phyloP scores from a whole-genome alignment of 2,888 invertebrate species.

The Watsonalla cultraria region DNA sequence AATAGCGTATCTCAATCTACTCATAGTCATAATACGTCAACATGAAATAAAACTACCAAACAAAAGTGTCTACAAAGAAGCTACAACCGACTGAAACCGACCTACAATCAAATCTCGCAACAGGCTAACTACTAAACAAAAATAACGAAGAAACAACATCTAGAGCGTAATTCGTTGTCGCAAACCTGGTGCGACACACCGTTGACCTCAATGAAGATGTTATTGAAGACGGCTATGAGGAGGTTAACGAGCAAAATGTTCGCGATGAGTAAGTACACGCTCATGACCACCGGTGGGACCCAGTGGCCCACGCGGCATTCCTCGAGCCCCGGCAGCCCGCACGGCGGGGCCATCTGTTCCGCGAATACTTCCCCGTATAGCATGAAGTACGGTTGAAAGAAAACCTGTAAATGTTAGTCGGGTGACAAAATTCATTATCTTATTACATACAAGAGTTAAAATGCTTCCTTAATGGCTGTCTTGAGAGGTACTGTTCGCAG shows the following conservation, averaged over 20 bases:
- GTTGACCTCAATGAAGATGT: slow-evolving; percentile 96
- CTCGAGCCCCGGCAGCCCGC: slow-evolving; percentile 85
- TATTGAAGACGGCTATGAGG: slow-evolving; percentile 99
- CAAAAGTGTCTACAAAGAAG: slow-evolving; percentile 6
- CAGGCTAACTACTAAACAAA: slow-evolving; percentile 39
- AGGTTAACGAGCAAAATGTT: slow-evolving; percentile 98
- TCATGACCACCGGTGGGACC: slow-evolving; percentile 98
- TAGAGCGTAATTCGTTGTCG: slow-evolving; percentile 33
- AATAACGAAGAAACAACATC: slow-evolving; percentile 33
- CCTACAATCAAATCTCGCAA: slow-evolving; percentile 68
- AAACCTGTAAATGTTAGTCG: slow-evolving; percentile 83
- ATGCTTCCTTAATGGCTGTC: too few relatives aligned
- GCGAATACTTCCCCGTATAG: slow-evolving; percentile 99
- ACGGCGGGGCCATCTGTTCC: slow-evolving; percentile 95
- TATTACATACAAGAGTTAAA: not conserved
- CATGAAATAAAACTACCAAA: slow-evolving; percentile 23
- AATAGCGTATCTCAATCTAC: too few relatives aligned
- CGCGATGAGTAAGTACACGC: slow-evolving; percentile 96
- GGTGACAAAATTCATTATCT: not conserved
- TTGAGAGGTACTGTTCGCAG: too few relatives aligned
- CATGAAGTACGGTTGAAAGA: slow-evolving; percentile 99
- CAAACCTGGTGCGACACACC: slow-evolving; percentile 96
- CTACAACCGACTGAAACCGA: slow-evolving; percentile 12
- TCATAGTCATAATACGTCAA: slow-evolving; percentile 3
- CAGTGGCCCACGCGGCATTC: slow-evolving; percentile 92